These are phyloP conservation scores for Xanthorhoe designata DNA, from an alignment of 2,888 invertebrate species.

Conservation along the genomic window DNA sequence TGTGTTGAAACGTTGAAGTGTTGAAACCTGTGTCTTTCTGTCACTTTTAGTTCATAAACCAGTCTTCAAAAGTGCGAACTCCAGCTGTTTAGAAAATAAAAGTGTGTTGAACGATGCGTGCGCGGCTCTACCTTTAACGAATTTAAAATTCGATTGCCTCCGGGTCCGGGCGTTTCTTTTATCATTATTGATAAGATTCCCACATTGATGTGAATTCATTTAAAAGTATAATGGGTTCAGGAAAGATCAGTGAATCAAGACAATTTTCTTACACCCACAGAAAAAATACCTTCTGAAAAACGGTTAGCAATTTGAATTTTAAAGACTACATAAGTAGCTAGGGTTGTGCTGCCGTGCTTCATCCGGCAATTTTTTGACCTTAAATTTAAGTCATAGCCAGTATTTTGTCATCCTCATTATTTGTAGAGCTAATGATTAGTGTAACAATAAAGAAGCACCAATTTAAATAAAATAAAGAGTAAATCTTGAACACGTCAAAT, in stretches of 20 bases:
- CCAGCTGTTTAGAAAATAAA: not conserved
- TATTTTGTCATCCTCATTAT: too few relatives aligned
- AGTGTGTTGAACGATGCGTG: slow-evolving; percentile 6
- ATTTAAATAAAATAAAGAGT: too few relatives aligned
- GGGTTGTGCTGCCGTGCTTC: not conserved
- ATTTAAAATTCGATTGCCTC: slow-evolving; percentile 2
- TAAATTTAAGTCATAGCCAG: too few relatives aligned
- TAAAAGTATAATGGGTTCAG: slow-evolving; percentile 1
- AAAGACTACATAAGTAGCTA: not conserved
- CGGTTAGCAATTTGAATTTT: not conserved
- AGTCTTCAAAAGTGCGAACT: not conserved
- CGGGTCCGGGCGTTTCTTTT: not conserved
- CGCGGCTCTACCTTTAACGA: slow-evolving; percentile 5
- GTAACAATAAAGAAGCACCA: too few relatives aligned
- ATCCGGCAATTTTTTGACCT: not conserved
- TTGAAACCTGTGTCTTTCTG: not conserved
- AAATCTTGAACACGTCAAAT: too few relatives aligned
- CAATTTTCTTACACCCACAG: not conserved
- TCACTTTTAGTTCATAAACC: not conserved
- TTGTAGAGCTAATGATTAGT: too few relatives aligned
- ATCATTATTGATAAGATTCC: not conserved
- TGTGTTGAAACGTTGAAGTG: not conserved
- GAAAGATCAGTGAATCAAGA: not conserved
- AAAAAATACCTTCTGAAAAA: not conserved
- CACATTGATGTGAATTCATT: slow-evolving; percentile 1